These are phyloP conservation scores for Salmo trutta DNA, from an alignment of 2,797 vertebrate genomes.

Conservation along the genomic window DNA sequence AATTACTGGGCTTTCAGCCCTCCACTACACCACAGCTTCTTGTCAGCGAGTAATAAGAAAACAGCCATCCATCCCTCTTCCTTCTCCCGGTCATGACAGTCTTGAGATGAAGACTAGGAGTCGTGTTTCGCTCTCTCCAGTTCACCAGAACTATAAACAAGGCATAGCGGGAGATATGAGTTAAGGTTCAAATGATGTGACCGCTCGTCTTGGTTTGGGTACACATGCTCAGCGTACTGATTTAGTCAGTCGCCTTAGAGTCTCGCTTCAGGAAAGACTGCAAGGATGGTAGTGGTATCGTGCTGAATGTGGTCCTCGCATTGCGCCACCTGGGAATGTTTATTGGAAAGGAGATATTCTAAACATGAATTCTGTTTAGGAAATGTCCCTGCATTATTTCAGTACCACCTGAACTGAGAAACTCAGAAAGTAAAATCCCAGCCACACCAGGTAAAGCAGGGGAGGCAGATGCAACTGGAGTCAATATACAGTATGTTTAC, in stretches of 20 bases:
- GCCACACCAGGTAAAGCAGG: too few species aligned
- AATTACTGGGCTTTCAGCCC: slow-evolving; percentile 73
- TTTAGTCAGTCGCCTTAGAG: not conserved
- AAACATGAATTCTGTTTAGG: too few species aligned
- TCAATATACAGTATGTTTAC: too few species aligned
- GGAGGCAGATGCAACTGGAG: too few species aligned
- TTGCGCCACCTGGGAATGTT: too few species aligned
- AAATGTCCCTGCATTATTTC: too few species aligned
- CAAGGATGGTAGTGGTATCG: not conserved
- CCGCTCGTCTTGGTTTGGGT: slow-evolving; percentile 60
- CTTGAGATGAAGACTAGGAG: not conserved
- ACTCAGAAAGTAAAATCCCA: too few species aligned
- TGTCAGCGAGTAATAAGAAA: not conserved
- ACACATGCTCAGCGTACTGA: slow-evolving; percentile 64
- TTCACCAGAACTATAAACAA: not conserved
- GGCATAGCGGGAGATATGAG: slow-evolving; percentile 62
- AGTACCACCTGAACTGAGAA: not conserved
- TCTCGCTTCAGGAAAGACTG: not conserved
- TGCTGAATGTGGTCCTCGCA: too few species aligned
- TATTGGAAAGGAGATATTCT: too few species aligned
- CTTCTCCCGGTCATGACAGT: not conserved
- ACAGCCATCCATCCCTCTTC: not conserved
- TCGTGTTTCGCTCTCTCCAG: not conserved
- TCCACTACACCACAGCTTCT: not conserved
- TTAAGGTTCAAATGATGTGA: slow-evolving; percentile 68